These are phyloP conservation scores for Vicugna pacos DNA, from an alignment of 2,113 vertebrate species.

Conservation along the genomic window DNA sequence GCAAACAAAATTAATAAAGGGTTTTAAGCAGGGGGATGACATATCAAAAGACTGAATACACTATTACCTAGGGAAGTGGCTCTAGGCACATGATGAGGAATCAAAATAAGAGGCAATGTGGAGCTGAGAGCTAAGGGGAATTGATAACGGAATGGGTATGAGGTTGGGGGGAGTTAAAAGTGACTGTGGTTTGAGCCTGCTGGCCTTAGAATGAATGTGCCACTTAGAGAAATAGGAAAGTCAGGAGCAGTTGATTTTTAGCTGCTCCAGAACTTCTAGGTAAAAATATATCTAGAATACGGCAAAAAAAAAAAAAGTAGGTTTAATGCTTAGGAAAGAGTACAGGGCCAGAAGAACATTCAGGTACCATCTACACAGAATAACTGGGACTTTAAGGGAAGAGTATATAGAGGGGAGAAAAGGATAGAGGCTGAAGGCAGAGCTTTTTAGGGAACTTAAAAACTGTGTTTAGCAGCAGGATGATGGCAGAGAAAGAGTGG, in stretches of 20 bases:
- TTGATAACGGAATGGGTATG: background rate
- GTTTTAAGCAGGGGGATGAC: background rate
- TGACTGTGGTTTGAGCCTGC: background rate
- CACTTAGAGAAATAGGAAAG: constrained; percentile 39
- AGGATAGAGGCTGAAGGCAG: background rate
- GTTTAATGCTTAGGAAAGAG: constrained; percentile 1
- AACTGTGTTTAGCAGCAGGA: background rate
- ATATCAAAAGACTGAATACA: background rate
- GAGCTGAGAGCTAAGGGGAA: background rate
- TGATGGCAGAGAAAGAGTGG: background rate
- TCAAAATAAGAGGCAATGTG: background rate
- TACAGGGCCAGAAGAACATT: constrained; percentile 26
- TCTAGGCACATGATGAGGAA: constrained; percentile 29
- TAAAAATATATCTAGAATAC: constrained; percentile 20
- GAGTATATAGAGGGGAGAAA: background rate
- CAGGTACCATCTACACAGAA: background rate
- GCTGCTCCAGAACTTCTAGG: constrained; percentile 11
- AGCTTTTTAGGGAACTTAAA: background rate
- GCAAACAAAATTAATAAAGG: background rate
- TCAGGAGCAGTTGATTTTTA: constrained; percentile 25
- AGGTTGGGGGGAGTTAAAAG: background rate
- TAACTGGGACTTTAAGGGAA: constrained; percentile 34
- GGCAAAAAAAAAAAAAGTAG: constrained; percentile 43
- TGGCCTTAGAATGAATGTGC: constrained; percentile 30
- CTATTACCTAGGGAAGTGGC: background rate